Percentiles rank a stretch among this genome's conserved stretches.
These are phyloP conservation scores for Morpho achilles DNA, from an alignment of 2,888 invertebrate species.

Conservation along the genomic window DNA sequence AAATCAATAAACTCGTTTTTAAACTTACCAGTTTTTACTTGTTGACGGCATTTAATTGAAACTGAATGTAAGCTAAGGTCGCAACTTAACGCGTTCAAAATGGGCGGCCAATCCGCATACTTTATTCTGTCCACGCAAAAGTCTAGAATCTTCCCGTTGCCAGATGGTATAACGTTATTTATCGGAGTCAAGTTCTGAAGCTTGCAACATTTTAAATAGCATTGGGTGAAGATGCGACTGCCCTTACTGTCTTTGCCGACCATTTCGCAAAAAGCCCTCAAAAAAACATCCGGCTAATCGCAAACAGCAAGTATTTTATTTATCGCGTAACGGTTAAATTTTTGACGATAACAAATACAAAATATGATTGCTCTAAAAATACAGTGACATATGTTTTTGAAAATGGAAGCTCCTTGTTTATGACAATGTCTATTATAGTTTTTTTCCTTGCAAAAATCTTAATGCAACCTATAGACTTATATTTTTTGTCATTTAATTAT, in stretches of 20 bases:
- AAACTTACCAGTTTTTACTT: conserved; percentile 60
- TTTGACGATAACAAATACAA: conserved; percentile 36
- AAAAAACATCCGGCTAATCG: conserved; percentile 44
- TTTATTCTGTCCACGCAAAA: conserved; percentile 87
- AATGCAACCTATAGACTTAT: not conserved
- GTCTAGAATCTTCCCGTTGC: conserved; percentile 79
- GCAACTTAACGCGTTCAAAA: conserved; percentile 84
- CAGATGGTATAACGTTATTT: conserved; percentile 58
- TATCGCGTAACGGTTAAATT: conserved; percentile 9
- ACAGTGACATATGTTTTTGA: conserved; percentile 44
- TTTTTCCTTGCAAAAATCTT: not conserved
- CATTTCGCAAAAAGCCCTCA: conserved; percentile 50
- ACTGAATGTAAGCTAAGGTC: conserved; percentile 86
- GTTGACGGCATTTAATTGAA: conserved; percentile 81
- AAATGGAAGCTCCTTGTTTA: conserved; percentile 47
- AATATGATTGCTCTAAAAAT: conserved; percentile 45
- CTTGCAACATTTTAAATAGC: conserved; percentile 73
- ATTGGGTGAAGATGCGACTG: conserved; percentile 71
- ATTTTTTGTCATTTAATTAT: not conserved
- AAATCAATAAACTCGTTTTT: not conserved
- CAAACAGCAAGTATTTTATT: conserved; percentile 31
- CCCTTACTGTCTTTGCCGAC: conserved; percentile 65
- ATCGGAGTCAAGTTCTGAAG: conserved; percentile 67
- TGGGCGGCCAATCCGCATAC: conserved; percentile 87
- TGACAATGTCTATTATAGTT: conserved; percentile 29